A percentile compares a stretch with the other conserved stretches of the same genome.
phyloP scores from a whole-genome alignment of 2,888 invertebrate genomes.

The Chrysolina americana region DNA sequence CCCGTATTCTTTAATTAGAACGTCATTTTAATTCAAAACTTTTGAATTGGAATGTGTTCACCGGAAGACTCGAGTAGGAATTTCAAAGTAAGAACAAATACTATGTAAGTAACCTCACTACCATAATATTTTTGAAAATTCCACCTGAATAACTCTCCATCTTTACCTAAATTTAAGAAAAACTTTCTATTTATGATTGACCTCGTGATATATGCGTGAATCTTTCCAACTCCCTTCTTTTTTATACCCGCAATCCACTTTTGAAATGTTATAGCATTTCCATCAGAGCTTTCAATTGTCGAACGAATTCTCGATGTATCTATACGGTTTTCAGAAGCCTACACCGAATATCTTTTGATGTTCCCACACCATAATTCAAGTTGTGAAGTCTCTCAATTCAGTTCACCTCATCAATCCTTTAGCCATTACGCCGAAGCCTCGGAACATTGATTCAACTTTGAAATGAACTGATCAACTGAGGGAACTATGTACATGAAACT shows the following conservation, averaged over 20 bases:
- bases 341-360: neutral
- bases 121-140: no score
- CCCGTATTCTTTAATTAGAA: no score
- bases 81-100: no score
- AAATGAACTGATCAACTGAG: conserved; percentile 19
- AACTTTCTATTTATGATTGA: no score
- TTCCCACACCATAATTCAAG: conserved; percentile 6
- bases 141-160: no score
- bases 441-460: conserved; percentile 7
- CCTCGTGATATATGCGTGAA: no score
- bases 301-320: neutral
- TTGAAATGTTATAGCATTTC: neutral
- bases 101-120: no score
- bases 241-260: neutral
- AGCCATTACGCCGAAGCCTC: conserved; percentile 3
- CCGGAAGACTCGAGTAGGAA: no score
- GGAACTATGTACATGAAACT: neutral
- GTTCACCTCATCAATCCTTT: conserved; percentile 9
- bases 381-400: conserved; percentile 6
- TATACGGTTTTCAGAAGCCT: neutral
- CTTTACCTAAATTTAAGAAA: no score
- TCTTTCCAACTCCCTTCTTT: no score
- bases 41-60: no score
- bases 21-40: no score
- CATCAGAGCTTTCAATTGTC: neutral